Conservation (phyloP, 2,888 invertebrate genomes). For the Crioceris asparagi region DNA sequence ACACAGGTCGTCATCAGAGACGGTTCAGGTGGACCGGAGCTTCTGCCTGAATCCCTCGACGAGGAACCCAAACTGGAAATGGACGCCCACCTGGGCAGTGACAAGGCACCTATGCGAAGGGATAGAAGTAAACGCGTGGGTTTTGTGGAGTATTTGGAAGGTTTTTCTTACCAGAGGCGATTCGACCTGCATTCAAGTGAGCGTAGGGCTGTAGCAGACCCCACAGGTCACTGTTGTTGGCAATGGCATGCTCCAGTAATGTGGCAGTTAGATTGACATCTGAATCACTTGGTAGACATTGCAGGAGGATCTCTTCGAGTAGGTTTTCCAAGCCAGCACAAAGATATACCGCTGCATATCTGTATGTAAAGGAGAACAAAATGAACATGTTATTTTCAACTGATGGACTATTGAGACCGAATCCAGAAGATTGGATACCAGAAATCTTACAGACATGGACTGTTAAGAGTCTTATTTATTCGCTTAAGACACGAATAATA, state of each 20-base stretch:
- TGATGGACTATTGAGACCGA: too few relatives aligned
- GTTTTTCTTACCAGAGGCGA: conserved; percentile 68
- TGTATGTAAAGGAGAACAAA: too few relatives aligned
- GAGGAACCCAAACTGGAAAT: conserved; percentile 40
- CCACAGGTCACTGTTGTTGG: conserved; percentile 81
- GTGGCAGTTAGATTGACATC: conserved; percentile 63
- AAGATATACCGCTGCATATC: conserved; percentile 80
- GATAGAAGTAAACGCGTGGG: not conserved
- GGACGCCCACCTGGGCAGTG: conserved; percentile 67
- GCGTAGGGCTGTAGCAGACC: conserved; percentile 83
- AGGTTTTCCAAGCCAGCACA: conserved; percentile 84
- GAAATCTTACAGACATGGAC: too few relatives aligned
- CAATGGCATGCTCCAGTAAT: conserved; percentile 72
- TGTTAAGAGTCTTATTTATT: too few relatives aligned
- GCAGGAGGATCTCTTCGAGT: conserved; percentile 72
- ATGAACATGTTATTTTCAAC: too few relatives aligned
- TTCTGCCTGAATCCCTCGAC: conserved; percentile 37
- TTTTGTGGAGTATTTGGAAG: not conserved
- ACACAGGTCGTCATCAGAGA: conserved; percentile 79
- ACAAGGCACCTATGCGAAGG: conserved; percentile 55
- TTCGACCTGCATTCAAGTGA: conserved; percentile 78
- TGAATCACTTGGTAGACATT: conserved; percentile 52
- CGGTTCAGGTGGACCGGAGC: conserved; percentile 47
- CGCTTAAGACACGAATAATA: too few relatives aligned
- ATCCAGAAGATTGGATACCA: too few relatives aligned